phyloP scores from a whole-genome alignment of 2,113 vertebrate genomes.

The Garra rufa region DNA sequence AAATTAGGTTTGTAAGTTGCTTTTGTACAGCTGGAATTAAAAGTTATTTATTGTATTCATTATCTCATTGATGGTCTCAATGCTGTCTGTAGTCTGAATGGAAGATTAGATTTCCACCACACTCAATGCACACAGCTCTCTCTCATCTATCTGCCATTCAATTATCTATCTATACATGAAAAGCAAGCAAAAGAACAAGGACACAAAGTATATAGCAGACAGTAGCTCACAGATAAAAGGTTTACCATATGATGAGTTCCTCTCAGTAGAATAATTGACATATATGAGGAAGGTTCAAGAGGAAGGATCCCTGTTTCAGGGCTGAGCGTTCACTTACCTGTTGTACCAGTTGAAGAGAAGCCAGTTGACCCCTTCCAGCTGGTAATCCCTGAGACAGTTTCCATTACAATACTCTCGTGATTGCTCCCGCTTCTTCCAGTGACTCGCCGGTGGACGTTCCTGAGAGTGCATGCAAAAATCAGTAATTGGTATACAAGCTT shows the following conservation, averaged over 20 bases:
- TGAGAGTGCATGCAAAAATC: slow-evolving; percentile 55
- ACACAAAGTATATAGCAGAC: neutral
- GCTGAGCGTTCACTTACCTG: slow-evolving; percentile 79
- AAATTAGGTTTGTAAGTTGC: neutral
- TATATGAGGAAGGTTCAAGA: neutral
- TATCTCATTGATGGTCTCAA: neutral
- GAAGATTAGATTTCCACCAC: neutral
- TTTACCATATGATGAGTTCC: neutral
- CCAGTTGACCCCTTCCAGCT: slow-evolving; percentile 99
- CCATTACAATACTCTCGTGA: slow-evolving; percentile 95
- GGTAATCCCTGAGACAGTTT: slow-evolving; percentile 99
- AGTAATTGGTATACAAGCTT: neutral
- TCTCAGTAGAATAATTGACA: neutral
- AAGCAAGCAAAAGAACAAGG: neutral
- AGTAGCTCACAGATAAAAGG: neutral
- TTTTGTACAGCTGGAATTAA: neutral
- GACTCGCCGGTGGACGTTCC: slow-evolving; percentile 93
- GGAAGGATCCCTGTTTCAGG: neutral
- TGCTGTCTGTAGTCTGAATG: neutral
- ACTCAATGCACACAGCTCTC: neutral
- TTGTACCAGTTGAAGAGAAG: slow-evolving; percentile 99
- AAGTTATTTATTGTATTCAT: neutral
- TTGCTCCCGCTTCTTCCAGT: slow-evolving; percentile 96
- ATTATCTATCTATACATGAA: neutral
- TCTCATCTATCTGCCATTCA: neutral